phyloP scores from a whole-genome alignment of 2,113 vertebrate genomes.

The Plestiodon gilberti region DNA sequence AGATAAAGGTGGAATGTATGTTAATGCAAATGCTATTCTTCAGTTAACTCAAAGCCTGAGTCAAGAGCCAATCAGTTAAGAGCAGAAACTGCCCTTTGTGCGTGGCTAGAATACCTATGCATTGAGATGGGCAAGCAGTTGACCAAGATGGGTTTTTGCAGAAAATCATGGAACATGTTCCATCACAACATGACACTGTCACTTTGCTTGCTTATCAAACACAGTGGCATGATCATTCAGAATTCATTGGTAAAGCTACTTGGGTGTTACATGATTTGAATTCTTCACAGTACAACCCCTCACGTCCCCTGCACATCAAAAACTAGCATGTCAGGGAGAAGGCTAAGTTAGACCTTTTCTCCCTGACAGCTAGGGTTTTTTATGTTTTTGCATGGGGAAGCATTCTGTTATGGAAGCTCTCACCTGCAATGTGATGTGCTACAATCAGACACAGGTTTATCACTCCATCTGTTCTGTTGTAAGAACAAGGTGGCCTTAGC shows the following conservation, averaged over 20 bases:
- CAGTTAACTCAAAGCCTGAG: too few species aligned
- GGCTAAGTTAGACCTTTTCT: background rate
- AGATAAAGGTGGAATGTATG: too few species aligned
- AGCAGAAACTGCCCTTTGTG: background rate
- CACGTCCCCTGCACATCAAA: background rate
- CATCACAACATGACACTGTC: background rate
- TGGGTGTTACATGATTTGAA: background rate
- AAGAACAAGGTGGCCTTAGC: background rate
- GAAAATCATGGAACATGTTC: too few species aligned
- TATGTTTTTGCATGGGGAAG: background rate
- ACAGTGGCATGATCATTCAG: background rate
- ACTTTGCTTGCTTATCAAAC: background rate
- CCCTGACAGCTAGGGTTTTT: background rate
- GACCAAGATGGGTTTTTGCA: too few species aligned
- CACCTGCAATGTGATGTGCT: background rate
- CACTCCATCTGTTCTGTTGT: background rate
- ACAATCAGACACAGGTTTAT: too few species aligned
- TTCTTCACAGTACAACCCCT: too few species aligned
- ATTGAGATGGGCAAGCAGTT: background rate
- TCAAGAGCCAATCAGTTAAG: background rate
- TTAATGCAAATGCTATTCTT: too few species aligned
- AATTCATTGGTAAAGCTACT: background rate
- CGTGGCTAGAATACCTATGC: background rate
- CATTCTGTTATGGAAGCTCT: background rate
- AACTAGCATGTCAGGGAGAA: background rate